Conservation (phyloP, 1,140 invertebrate genomes). For the Hormaphis cornu region DNA sequence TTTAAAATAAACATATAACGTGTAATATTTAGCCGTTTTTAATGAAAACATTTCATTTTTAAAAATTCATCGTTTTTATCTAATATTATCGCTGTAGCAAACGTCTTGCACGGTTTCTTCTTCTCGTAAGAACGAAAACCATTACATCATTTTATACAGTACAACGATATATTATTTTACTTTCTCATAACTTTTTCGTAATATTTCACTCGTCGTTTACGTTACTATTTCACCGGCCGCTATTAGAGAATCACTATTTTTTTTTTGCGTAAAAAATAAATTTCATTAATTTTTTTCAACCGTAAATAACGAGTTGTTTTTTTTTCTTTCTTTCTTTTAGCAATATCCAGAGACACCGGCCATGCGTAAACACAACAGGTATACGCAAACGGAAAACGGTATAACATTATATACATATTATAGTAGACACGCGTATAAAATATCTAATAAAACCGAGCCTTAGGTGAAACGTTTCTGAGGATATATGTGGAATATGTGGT, state of each 20-base stretch:
- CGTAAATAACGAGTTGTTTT: background rate
- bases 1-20: too few relatives aligned
- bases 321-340: too few relatives aligned
- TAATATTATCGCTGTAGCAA: too few relatives aligned
- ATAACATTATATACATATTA: too few relatives aligned
- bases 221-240: background rate
- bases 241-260: background rate
- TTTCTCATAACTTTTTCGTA: background rate
- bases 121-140: too few relatives aligned
- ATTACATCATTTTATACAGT: too few relatives aligned
- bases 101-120: too few relatives aligned
- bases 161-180: too few relatives aligned
- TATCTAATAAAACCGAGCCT: background rate
- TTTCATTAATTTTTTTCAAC: background rate
- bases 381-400: background rate
- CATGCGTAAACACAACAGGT: background rate
- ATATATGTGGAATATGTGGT: background rate
- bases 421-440: background rate
- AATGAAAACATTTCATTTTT: too few relatives aligned
- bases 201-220: background rate
- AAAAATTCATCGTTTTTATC: too few relatives aligned
- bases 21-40: too few relatives aligned
- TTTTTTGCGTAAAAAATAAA: background rate
- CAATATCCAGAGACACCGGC: background rate
- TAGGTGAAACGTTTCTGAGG: background rate